A percentile compares a stretch with the other conserved stretches of the same genome.
These are phyloP conservation scores for Protosalanx chinensis DNA, from an alignment of 2,797 vertebrate genomes.

Conservation along the genomic window DNA sequence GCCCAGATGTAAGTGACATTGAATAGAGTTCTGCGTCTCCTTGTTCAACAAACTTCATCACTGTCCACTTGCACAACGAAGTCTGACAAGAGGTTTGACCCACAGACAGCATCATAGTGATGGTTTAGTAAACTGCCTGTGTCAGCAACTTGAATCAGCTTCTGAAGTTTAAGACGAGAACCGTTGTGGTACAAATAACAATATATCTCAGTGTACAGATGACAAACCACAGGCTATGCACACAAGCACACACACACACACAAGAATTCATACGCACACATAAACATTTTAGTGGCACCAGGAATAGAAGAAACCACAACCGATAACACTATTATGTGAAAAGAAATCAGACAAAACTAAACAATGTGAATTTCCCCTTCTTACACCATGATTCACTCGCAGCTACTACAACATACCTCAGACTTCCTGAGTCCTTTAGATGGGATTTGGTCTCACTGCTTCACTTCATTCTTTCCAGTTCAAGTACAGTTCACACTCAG, in stretches of 20 bases:
- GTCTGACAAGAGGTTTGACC: not conserved
- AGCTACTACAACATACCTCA: not conserved
- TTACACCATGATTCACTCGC: not conserved
- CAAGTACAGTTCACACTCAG: constrained; percentile 60
- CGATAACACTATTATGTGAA: not conserved
- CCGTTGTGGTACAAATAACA: not conserved
- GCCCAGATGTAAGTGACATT: not conserved
- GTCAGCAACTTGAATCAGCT: not conserved
- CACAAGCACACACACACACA: not conserved
- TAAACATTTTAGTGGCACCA: not conserved
- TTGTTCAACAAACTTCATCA: not conserved
- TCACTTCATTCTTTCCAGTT: constrained; percentile 52
- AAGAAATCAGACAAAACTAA: not conserved
- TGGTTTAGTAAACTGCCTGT: not conserved
- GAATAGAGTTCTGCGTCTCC: not conserved
- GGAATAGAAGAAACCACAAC: not conserved
- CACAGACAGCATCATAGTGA: not conserved
- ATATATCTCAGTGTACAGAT: not conserved
- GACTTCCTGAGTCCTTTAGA: constrained; percentile 39
- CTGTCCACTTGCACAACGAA: not conserved
- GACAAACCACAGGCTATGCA: not conserved
- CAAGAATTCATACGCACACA: not conserved
- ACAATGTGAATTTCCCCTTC: not conserved
- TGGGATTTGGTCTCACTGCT: constrained; percentile 47
- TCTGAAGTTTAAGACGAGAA: not conserved